phyloP scores from a whole-genome alignment of 2,113 vertebrate species.

The Trichomycterus rosablanca region DNA sequence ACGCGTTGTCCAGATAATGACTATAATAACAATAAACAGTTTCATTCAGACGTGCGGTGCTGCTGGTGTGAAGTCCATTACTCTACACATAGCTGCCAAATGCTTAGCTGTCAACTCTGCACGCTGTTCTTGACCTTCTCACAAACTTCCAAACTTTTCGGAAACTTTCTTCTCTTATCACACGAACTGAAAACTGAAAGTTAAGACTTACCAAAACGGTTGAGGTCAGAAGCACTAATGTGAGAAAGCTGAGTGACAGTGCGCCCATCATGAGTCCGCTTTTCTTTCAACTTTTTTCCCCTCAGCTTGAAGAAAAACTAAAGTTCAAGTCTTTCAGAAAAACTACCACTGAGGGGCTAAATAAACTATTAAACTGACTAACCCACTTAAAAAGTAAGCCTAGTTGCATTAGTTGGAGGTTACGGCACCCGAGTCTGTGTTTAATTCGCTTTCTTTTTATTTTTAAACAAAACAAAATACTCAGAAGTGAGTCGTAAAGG shows the following conservation, averaged over 20 bases:
- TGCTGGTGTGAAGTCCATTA: no score
- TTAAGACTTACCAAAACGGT: conserved; percentile 77
- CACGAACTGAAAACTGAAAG: not conserved
- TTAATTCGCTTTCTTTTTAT: conserved; percentile 31
- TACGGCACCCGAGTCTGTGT: conserved; percentile 56
- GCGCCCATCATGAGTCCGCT: conserved; percentile 78
- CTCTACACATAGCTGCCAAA: not conserved
- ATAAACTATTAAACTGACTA: not conserved
- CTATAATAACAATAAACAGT: no score
- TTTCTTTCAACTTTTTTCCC: conserved; percentile 41
- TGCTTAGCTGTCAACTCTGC: not conserved
- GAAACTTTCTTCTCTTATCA: not conserved
- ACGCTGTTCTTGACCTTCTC: not conserved
- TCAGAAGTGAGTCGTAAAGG: not conserved
- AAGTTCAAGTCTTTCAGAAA: conserved; percentile 39
- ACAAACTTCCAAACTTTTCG: not conserved
- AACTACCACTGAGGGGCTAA: conserved; percentile 9
- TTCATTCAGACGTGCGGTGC: no score
- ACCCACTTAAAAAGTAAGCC: conserved; percentile 24
- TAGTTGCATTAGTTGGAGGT: conserved; percentile 43
- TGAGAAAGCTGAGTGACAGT: conserved; percentile 74
- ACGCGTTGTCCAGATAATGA: no score
- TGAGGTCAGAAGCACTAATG: conserved; percentile 70
- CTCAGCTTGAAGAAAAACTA: conserved; percentile 36
- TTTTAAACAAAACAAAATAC: conserved; percentile 1